Evolutionary conservation across 2,888 invertebrate genomes (phyloP).

Genomic region (Gisinianus flammeolus): DNA sequence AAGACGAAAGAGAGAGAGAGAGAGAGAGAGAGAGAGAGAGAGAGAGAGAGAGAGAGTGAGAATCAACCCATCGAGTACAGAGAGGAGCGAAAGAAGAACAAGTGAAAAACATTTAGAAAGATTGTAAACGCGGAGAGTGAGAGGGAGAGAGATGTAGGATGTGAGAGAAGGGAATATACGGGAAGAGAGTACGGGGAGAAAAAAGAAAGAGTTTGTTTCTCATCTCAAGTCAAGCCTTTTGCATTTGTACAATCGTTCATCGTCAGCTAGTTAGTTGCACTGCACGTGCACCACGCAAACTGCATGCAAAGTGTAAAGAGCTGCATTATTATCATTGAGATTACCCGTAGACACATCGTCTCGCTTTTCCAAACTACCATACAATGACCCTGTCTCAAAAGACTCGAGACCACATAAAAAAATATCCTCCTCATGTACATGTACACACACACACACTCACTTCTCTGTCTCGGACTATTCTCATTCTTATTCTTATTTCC

Average conservation of each 20-base stretch:
- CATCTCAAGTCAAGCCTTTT: not conserved
- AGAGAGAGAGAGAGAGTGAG: not conserved
- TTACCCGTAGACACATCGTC: constrained; percentile 40
- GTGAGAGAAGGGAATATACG: constrained; percentile 7
- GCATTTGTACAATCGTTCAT: constrained; percentile 19
- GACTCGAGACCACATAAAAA: constrained; percentile 23
- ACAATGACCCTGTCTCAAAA: constrained; percentile 37
- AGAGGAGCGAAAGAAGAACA: not conserved
- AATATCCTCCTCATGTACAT: not conserved
- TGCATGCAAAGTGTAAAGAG: constrained; percentile 45
- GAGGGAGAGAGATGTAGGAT: not conserved
- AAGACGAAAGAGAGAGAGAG: not conserved
- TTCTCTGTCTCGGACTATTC: not conserved
- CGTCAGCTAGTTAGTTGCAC: constrained; percentile 27
- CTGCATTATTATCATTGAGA: constrained; percentile 42
- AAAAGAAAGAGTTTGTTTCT: constrained; percentile 22
- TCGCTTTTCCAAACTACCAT: constrained; percentile 13
- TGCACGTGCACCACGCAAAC: constrained; percentile 40
- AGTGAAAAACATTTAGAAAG: not conserved
- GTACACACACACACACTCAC: not conserved
- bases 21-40: not conserved
- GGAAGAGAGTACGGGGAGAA: not conserved
- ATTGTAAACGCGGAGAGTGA: not conserved
- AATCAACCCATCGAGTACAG: not conserved
- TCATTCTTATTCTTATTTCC: not conserved